phyloP scores from a whole-genome alignment of 2,797 vertebrate genomes.

The Tragopan temminckii region DNA sequence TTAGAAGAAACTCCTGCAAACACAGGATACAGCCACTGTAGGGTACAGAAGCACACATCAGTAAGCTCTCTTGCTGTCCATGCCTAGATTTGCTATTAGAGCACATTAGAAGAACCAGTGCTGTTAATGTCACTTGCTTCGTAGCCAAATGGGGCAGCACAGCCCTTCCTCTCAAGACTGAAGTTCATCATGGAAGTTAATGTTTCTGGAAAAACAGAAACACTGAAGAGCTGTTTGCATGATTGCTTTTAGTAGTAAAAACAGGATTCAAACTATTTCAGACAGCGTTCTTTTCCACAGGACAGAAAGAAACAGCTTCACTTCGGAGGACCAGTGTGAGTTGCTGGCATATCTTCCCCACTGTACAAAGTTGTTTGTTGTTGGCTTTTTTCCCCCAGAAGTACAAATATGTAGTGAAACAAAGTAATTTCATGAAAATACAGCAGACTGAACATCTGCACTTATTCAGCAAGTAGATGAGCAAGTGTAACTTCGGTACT shows the following conservation, averaged over 20 bases:
- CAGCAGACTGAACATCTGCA: background rate
- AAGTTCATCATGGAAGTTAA: background rate
- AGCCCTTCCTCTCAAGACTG: background rate
- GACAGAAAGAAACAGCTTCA: background rate
- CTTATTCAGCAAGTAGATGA: background rate
- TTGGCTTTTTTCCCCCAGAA: too few species aligned
- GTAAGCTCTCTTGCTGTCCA: background rate
- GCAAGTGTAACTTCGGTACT: background rate
- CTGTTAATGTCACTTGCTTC: background rate
- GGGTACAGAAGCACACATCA: background rate
- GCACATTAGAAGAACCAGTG: background rate
- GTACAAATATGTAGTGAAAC: background rate
- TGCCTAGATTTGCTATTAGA: background rate
- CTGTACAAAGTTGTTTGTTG: fast-evolving
- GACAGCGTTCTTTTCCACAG: background rate
- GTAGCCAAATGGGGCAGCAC: background rate
- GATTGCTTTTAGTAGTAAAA: background rate
- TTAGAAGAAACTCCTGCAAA: background rate
- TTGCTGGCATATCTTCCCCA: background rate
- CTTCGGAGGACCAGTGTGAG: background rate
- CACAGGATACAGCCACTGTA: background rate
- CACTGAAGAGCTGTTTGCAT: background rate
- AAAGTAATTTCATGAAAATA: background rate
- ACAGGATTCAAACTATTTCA: background rate
- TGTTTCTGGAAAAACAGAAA: background rate